Evolutionary conservation across 2,113 vertebrate species (phyloP).

Genomic region (Aepyceros melampus): DNA sequence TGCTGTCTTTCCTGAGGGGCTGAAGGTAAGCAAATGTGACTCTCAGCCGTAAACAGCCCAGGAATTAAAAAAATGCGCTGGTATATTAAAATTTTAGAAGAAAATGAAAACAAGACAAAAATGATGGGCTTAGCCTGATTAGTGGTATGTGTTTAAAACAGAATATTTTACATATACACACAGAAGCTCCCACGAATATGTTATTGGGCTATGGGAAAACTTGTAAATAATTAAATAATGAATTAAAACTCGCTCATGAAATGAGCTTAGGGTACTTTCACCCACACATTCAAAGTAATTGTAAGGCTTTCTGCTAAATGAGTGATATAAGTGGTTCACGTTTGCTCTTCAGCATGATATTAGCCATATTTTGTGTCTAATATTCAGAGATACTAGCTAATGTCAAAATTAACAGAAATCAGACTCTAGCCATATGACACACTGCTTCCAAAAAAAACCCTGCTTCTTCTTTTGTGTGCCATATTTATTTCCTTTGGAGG

Average conservation of each 20-base stretch:
- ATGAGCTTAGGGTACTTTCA: background rate
- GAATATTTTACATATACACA: background rate
- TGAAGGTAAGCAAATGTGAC: conserved; percentile 38
- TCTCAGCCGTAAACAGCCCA: background rate
- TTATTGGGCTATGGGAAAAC: background rate
- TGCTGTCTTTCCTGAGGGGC: conserved; percentile 45
- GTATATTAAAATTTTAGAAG: background rate
- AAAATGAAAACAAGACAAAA: conserved; percentile 9
- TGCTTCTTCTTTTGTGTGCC: background rate
- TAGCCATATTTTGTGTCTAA: background rate
- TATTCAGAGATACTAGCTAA: background rate
- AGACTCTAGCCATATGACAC: background rate
- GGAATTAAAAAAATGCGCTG: background rate
- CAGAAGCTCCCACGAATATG: background rate
- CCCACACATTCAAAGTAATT: background rate
- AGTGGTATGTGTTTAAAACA: background rate
- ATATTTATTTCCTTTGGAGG: conserved; percentile 3
- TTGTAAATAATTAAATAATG: conserved; percentile 23
- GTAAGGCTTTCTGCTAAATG: background rate
- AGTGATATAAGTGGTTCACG: background rate
- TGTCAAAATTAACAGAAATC: background rate
- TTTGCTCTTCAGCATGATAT: conserved; percentile 8
- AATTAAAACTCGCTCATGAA: background rate
- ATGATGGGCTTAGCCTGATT: background rate
- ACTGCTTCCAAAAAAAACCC: background rate